Conservation (phyloP, 2,888 invertebrate genomes). For the Acronicta aceris region DNA sequence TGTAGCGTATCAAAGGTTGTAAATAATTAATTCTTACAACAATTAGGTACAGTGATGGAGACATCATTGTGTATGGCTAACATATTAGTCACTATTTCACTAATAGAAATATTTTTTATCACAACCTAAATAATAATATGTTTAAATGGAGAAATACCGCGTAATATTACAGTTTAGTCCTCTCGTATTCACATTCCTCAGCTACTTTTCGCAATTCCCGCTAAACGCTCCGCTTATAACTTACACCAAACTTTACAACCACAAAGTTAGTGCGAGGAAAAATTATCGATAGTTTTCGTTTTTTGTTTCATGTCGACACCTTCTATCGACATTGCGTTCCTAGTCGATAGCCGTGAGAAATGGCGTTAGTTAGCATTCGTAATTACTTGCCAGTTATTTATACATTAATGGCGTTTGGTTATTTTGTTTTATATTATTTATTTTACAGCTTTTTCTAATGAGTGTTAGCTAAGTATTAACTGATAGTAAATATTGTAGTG, state of each 20-base stretch:
- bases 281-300: constrained; percentile 61
- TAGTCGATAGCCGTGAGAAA: constrained; percentile 48
- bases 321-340: constrained; percentile 59
- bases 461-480: constrained; percentile 7
- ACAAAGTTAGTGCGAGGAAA: constrained; percentile 59
- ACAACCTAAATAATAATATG: background rate
- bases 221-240: constrained; percentile 21
- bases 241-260: constrained; percentile 27
- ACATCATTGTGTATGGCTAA: too few relatives aligned
- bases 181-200: too few relatives aligned
- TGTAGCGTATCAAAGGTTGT: too few relatives aligned
- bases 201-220: background rate
- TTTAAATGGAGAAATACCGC: too few relatives aligned
- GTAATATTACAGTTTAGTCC: too few relatives aligned
- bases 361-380: constrained; percentile 50
- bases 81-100: too few relatives aligned
- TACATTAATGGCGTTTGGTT: constrained; percentile 45
- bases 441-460: constrained; percentile 28
- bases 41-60: too few relatives aligned
- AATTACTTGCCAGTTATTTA: constrained; percentile 52
- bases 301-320: constrained; percentile 58
- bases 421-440: constrained; percentile 46
- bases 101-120: too few relatives aligned
- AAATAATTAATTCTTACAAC: too few relatives aligned
- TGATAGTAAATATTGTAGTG: constrained; percentile 25